Percentiles rank a stretch among this genome's conserved stretches.
Conservation (phyloP, 2,797 vertebrate genomes). For the Orientallactaga sibirica region DNA sequence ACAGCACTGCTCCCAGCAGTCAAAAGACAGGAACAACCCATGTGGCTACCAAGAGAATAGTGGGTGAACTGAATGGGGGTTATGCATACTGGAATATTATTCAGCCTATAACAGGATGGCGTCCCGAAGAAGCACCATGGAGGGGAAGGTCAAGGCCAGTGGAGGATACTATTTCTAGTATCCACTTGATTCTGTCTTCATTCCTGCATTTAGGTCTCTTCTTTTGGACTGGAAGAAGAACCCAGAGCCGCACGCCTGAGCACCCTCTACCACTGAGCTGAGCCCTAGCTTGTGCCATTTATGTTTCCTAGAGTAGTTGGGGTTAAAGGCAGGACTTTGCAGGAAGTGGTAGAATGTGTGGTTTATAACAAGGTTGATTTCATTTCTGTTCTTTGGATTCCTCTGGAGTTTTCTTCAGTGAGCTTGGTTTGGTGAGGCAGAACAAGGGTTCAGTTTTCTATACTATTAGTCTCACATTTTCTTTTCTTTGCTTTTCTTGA, state of each 20-base stretch:
- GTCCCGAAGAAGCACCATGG: background rate
- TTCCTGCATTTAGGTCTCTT: background rate
- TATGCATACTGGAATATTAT: fast-evolving
- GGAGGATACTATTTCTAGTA: background rate
- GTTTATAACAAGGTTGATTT: background rate
- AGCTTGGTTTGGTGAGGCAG: background rate
- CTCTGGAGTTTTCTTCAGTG: background rate
- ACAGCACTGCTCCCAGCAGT: too few species aligned
- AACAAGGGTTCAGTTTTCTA: background rate
- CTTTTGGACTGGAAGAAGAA: background rate
- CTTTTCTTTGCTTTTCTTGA: too few species aligned
- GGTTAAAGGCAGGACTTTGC: background rate
- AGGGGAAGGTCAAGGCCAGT: background rate
- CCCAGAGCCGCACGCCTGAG: background rate
- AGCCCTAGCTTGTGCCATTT: background rate
- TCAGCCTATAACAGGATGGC: background rate
- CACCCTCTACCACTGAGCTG: background rate
- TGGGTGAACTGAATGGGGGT: background rate
- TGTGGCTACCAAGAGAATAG: background rate
- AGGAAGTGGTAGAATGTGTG: background rate
- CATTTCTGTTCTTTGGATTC: conserved; percentile 19
- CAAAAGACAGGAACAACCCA: background rate
- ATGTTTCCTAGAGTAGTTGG: background rate
- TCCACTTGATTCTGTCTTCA: background rate
- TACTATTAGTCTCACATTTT: background rate